Base-by-base conservation (phyloP, 1,140 invertebrate species). In the Drosophila nasuta region DNA sequence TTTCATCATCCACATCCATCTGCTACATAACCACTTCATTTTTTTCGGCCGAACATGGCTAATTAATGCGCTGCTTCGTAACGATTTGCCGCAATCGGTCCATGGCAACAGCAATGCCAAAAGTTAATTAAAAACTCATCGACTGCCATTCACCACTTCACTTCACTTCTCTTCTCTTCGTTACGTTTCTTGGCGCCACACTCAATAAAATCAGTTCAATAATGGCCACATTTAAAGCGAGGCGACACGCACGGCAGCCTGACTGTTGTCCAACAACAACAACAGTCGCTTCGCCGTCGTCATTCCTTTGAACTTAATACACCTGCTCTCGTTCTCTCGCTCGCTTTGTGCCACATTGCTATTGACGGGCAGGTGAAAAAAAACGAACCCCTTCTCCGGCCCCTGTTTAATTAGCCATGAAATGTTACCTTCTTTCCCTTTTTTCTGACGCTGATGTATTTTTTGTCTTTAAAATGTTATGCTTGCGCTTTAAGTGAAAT, bases 41-140 rank as follows among this genome's bases (percentile, higher is more conserved):
- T 17, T 38, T 54, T 6, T 30, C 35, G 35, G n/a, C 11, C 11
- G 5, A 30, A 30, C 20, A 13, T 28, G 58, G 52, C 66, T 75
- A 70, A 70, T 70, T 70, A 70, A 63, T 63, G 64, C 56, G 56
- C 56, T 52, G 48, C 49, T 56, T 63, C 51, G 41, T 57, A 56
- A 72, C 68, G 76, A 46, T 71, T 60, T 28, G 35, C 52, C 66
- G n/a, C 57, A 79, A 76, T 69, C 67, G 41, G 58, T 71, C 57
- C 67, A 59, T 78, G 79, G 75, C 66, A 70, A 70, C 75, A 60
- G 38, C 43, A 51, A 45, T 43, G 30, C 65, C 62, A 68, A 79
- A 82, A 86, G 83, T 88, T 88, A 87, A 87, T 87, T 87, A 88
- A 87, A 79, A 82, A 64, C 65, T 49, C 75, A 79, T 81, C 43